Base-by-base conservation (phyloP, 2,113 vertebrate genomes). In the Serinus canaria region DNA sequence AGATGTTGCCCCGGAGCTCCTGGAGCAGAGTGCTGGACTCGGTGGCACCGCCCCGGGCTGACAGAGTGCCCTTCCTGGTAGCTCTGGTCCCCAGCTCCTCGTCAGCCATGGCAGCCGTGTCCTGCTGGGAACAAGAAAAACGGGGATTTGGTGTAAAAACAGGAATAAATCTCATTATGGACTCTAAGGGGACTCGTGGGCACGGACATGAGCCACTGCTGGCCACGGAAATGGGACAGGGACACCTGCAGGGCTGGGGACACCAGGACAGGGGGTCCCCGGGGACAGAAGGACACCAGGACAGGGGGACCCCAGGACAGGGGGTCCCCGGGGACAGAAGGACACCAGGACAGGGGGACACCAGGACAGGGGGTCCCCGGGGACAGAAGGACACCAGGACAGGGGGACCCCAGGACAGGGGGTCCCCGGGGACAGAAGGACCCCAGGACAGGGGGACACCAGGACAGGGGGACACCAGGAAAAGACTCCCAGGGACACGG, bases 21-120 rank as follows among this genome's bases (percentile, higher is more conserved):
- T 95, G 94, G 25, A 96, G 94, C 80, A 96, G 53, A 3, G 76
- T 86, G 94, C 76, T 86, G 1, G 87, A 41, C 76, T 95, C 92
- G 1, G 67, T 15, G 6, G 39, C 2, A 52, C 79, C 1, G 62
- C 58, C 73, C 72, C 47, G 92, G 15, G 94, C 67, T 0, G 89
- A 85, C 86, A 79, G 46, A 17, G 64, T 20, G n/a, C 63, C 95
- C 90, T 35, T 95, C 18, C 25, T 50, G 94, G 35, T 0, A 1
- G 19, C 52, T 5, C 8, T 25, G 52, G 56, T 1, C 2, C 60
- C 66, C 83, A 6, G 58, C 87, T 86, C 89, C 2, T 92, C 25
- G 0, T 90, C 95, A 25, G 89, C 95, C 95, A 95, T 94, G 75
- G 63, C 91, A 16, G 30, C 13, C 1, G 24, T 9, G 49, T 50